Conservation (phyloP, 2,113 vertebrate species). For the Heterocephalus glaber region DNA sequence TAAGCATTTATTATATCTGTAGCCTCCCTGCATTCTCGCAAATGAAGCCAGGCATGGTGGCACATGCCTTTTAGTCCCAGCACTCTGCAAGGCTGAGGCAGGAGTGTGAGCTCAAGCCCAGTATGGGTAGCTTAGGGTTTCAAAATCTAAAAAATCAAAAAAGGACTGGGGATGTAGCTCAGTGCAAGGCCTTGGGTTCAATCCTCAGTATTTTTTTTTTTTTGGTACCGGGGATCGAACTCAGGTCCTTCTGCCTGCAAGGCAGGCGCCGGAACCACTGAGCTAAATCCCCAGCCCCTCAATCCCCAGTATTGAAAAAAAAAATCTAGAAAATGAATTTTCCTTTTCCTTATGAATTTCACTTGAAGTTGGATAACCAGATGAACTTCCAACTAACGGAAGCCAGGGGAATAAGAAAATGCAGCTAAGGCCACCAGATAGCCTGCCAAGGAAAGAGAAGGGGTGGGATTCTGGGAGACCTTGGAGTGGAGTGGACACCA, state of each 20-base stretch:
- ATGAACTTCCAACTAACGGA: conserved; percentile 65
- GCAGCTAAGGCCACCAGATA: background rate
- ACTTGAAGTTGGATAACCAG: conserved; percentile 57
- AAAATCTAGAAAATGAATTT: background rate
- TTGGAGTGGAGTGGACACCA: background rate
- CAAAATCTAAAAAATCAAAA: background rate
- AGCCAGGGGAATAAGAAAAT: background rate
- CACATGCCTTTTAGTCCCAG: background rate
- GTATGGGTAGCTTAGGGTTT: background rate
- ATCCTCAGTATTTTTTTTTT: too few relatives aligned
- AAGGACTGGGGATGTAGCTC: background rate
- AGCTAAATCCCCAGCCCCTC: too few relatives aligned
- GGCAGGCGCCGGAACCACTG: too few relatives aligned
- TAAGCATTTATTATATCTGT: background rate
- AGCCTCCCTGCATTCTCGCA: background rate
- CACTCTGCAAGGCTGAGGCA: background rate
- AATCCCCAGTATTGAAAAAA: background rate
- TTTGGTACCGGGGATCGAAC: too few relatives aligned
- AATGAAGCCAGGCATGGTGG: background rate
- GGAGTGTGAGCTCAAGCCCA: background rate
- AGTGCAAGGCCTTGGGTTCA: background rate
- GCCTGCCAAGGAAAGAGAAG: background rate
- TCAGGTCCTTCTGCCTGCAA: too few relatives aligned
- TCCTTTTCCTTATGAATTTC: conserved; percentile 3
- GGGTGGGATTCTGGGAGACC: background rate